A percentile compares a stretch with the other conserved stretches of the same genome.
phyloP scores from a whole-genome alignment of 92 coral and sea anemone species.

The Paragorgia papillata region DNA sequence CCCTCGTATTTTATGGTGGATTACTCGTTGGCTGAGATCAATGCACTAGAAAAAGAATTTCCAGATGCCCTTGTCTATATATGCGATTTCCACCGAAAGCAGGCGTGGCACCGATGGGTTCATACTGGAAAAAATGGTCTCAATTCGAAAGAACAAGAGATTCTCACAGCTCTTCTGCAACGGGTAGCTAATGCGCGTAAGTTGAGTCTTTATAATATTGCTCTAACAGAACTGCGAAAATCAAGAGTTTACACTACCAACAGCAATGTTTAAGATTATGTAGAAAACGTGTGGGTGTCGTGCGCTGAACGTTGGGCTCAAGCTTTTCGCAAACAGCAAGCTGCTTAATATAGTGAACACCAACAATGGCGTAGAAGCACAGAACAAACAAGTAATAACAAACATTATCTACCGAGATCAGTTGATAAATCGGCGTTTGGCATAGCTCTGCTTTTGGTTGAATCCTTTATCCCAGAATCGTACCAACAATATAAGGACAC shows the following conservation, averaged over 20 bases:
- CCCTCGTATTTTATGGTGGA: constrained; percentile 64
- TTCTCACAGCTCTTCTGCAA: constrained; percentile 45
- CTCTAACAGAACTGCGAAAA: constrained; percentile 20
- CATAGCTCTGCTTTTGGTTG: constrained; percentile 51
- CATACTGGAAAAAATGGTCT: constrained; percentile 43
- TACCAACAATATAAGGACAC: constrained; percentile 65
- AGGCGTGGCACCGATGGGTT: constrained; percentile 49
- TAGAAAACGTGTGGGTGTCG: constrained; percentile 57
- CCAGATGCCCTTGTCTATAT: constrained; percentile 45
- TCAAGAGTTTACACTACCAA: constrained; percentile 39
- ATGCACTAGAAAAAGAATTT: constrained; percentile 55
- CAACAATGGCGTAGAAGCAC: constrained; percentile 67
- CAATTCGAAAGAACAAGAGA: constrained; percentile 41
- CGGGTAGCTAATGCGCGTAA: constrained; percentile 37
- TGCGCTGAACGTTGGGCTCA: constrained; percentile 57
- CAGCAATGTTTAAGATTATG: constrained; percentile 34
- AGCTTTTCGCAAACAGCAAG: constrained; percentile 63
- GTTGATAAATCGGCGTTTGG: constrained; percentile 68
- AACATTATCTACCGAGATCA: constrained; percentile 60
- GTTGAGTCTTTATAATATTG: constrained; percentile 24
- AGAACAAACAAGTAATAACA: constrained; percentile 64
- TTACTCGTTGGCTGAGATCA: constrained; percentile 53
- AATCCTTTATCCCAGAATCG: constrained; percentile 61
- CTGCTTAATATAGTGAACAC: constrained; percentile 59
- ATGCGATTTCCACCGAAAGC: constrained; percentile 57